Base-by-base conservation (phyloP, 2,888 invertebrate genomes). In the Rhingia campestris region DNA sequence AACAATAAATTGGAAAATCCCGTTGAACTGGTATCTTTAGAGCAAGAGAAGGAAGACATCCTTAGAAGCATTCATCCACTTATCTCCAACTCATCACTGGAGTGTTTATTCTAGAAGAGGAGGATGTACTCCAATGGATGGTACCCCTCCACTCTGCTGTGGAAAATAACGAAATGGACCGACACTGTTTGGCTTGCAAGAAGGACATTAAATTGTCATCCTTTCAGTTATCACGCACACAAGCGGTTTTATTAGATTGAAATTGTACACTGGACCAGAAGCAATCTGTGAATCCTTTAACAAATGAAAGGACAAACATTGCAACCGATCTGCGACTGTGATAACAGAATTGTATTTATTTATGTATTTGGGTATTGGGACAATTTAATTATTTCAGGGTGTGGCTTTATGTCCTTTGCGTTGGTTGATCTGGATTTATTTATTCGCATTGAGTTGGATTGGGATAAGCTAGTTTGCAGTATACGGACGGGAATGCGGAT, bases 1-100 rank as follows among this genome's bases (percentile, higher is more conserved):
- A 82, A 73, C 77, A 77, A 77, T 82, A 82, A 77, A 82, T 82
- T 82, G 73, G 82, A 73, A 77, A 77, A 82, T 22, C 69, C 81
- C 75, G 51, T 81, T 64, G 51, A 81, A 45, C 56, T 49, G 64
- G 58, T 72, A 66, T 66, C 79, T 54, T 64, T 22, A 32, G 22
- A 33, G 9, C n/a, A 10, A 43, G 58, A 37, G n/a, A 51, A 10
- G 35, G 33, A 53, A n/a, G 4, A 56, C 32, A 61, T 66, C 66
- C 45, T 77, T n/a, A 35, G 64, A 47, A 69, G 58, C 51, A 73
- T 64, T 69, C 73, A 51, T 79, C 63, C 47, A 82, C 80, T 84
- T 84, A 84, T 80, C 80, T 75, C 14, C 47, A 75, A 75, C 84
- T 84, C 80, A 84, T 84, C 84, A 75, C 59, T 80, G 5, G 80